Conservation (phyloP, 2,797 vertebrate species). For the Toxotes lorentzi region DNA sequence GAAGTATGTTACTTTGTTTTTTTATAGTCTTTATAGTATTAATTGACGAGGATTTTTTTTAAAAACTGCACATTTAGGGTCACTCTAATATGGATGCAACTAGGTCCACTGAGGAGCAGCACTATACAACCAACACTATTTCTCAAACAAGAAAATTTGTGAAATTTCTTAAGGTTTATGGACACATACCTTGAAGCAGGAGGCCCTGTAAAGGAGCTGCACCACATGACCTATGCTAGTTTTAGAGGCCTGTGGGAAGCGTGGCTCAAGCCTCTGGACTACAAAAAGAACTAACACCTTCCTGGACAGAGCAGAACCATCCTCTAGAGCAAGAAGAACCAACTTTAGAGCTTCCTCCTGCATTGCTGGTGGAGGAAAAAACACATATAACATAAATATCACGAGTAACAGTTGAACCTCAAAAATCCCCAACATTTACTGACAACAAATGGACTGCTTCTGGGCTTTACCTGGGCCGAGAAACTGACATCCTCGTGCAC, state of each 20-base stretch:
- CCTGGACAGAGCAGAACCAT: constrained; percentile 96
- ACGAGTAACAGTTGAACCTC: neutral
- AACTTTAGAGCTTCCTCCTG: constrained; percentile 98
- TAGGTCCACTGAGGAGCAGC: neutral
- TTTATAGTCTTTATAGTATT: neutral
- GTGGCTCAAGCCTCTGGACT: constrained; percentile 97
- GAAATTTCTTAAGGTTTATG: neutral
- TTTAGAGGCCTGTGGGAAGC: constrained; percentile 99
- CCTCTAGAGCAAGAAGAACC: constrained; percentile 96
- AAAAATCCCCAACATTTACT: neutral
- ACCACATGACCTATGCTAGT: constrained; percentile 99
- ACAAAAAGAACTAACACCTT: constrained; percentile 99
- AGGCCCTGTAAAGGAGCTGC: constrained; percentile 98
- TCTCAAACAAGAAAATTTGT: neutral
- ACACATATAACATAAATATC: neutral
- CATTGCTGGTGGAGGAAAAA: constrained; percentile 88
- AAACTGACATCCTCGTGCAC: constrained; percentile 98
- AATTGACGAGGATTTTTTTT: neutral
- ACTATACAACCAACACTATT: neutral
- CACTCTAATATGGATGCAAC: neutral
- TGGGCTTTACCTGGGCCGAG: constrained; percentile 92
- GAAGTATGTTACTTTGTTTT: too few species aligned
- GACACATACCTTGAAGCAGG: constrained; percentile 95
- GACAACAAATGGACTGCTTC: neutral
- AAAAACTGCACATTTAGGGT: neutral